Evolutionary conservation across 1,140 invertebrate genomes (phyloP).

Genomic region (Mylabris phalerata): DNA sequence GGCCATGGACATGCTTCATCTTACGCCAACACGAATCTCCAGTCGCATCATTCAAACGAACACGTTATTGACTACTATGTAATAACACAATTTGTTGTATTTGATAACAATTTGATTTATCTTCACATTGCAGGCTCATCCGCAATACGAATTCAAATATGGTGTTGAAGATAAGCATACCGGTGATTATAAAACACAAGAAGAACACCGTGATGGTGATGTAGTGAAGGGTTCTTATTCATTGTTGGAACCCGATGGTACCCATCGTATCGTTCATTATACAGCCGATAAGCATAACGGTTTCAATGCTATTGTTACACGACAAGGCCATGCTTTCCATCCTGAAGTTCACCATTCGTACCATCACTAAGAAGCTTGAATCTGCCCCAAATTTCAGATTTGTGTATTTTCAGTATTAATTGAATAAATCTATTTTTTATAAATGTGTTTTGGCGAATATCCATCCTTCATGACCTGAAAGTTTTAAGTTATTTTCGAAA

Average conservation of each 20-base stretch:
- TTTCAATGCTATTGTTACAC: conserved; percentile 1
- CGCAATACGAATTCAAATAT: conserved; percentile 60
- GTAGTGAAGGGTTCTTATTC: background rate
- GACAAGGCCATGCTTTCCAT: background rate
- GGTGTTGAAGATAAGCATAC: conserved; percentile 60
- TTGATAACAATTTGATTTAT: too few relatives aligned
- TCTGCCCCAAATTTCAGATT: too few relatives aligned
- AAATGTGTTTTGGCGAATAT: too few relatives aligned
- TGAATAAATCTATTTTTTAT: too few relatives aligned
- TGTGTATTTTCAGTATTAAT: too few relatives aligned
- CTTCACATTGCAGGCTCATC: conserved; percentile 44
- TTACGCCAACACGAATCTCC: too few relatives aligned
- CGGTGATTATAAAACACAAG: conserved; percentile 54
- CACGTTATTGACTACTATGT: background rate
- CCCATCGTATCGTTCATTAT: conserved; percentile 2
- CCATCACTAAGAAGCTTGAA: too few relatives aligned
- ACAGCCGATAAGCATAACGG: conserved; percentile 8
- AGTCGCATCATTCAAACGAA: background rate
- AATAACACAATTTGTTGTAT: background rate
- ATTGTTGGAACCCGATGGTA: conserved; percentile 2
- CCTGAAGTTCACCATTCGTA: background rate
- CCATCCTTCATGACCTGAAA: too few relatives aligned
- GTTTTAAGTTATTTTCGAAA: too few relatives aligned
- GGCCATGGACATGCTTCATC: too few relatives aligned
- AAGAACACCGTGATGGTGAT: conserved; percentile 12